A percentile compares a stretch with the other conserved stretches of the same genome.
Evolutionary conservation across 2,113 vertebrate species (phyloP).

Genomic region (Megalops atlanticus): DNA sequence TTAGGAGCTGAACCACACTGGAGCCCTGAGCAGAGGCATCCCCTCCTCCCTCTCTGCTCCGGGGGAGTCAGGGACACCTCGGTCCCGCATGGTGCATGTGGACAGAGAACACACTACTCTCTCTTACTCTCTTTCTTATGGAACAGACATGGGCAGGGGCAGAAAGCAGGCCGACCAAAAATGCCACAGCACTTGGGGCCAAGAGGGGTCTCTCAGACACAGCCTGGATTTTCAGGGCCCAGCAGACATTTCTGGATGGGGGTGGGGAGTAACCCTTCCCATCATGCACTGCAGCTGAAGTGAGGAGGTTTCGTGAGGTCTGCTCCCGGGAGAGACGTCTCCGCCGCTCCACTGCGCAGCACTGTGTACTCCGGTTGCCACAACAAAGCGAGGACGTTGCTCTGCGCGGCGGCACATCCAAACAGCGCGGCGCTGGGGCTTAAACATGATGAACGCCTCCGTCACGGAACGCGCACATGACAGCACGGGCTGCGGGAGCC

Average conservation of each 20-base stretch:
- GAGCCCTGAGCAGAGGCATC: not conserved
- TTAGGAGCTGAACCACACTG: slow-evolving; percentile 11
- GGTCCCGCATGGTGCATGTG: too few relatives aligned
- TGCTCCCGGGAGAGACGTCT: not conserved
- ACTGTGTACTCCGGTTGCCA: not conserved
- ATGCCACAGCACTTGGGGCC: not conserved
- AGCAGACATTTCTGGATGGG: not conserved
- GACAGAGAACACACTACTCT: not conserved
- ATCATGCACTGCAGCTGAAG: not conserved
- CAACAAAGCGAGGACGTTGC: not conserved
- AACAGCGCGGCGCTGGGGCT: not conserved
- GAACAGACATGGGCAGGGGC: not conserved
- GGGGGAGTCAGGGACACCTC: too few relatives aligned
- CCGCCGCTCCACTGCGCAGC: not conserved
- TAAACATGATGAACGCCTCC: not conserved
- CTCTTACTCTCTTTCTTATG: not conserved
- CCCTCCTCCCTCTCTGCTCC: not conserved
- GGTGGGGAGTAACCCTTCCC: not conserved
- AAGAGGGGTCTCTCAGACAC: not conserved
- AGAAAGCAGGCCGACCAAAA: not conserved
- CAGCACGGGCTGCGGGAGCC: not conserved
- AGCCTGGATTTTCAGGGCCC: too few relatives aligned
- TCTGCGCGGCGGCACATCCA: not conserved
- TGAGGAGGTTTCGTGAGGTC: not conserved
- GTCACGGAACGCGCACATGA: not conserved